These are phyloP conservation scores for Lepus americanus DNA, from an alignment of 2,113 vertebrate genomes.

Conservation along the genomic window DNA sequence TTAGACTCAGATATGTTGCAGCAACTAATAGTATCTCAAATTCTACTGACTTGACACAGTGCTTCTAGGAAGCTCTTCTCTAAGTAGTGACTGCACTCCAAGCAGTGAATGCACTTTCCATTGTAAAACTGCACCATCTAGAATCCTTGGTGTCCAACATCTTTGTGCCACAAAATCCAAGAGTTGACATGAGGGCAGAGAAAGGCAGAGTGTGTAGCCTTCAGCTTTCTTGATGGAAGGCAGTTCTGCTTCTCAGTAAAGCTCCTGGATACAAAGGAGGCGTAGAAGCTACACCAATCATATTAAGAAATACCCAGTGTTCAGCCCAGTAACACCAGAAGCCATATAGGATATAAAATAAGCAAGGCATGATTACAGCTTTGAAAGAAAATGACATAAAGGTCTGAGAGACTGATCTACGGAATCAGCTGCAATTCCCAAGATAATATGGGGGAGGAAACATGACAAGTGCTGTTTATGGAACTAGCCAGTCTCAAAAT, in stretches of 20 bases:
- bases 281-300: background rate
- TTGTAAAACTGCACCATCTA: background rate
- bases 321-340: background rate
- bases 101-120: too few species aligned
- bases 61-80: slow-evolving; percentile 29
- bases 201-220: background rate
- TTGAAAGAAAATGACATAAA: slow-evolving; percentile 45
- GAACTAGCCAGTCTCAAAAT: slow-evolving; percentile 47
- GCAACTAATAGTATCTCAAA: background rate
- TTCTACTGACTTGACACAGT: background rate
- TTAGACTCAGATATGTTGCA: background rate
- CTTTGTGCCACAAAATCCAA: background rate
- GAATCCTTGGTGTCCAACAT: background rate
- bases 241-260: slow-evolving; percentile 10
- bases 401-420: background rate
- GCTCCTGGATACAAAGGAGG: background rate
- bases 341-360: background rate
- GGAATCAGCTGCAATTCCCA: slow-evolving; percentile 5
- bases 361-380: background rate
- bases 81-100: background rate
- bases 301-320: background rate
- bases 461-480: background rate
- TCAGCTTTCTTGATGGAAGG: background rate
- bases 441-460: background rate
- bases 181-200: background rate